Conservation (phyloP, 2,113 vertebrate species). For the Leptobrachium ailaonicum region DNA sequence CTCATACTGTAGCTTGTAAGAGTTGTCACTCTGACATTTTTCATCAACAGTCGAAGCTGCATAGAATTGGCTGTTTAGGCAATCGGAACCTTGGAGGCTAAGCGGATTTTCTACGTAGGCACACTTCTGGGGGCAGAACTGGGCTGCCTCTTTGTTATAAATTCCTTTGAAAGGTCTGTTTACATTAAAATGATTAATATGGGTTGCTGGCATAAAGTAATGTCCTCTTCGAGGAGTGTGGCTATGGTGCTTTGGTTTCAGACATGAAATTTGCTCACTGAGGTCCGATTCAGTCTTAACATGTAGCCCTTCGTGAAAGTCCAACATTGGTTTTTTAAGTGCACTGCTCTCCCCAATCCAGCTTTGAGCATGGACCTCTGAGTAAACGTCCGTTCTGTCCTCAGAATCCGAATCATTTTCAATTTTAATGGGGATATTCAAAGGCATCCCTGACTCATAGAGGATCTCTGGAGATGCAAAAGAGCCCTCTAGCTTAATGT, state of each 20-base stretch:
- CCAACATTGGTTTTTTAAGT: slow-evolving; percentile 64
- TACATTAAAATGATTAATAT: slow-evolving; percentile 54
- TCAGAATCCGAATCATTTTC: slow-evolving; percentile 86
- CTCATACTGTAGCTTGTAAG: slow-evolving; percentile 67
- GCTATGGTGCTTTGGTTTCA: slow-evolving; percentile 71
- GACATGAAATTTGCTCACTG: slow-evolving; percentile 71
- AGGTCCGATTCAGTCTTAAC: slow-evolving; percentile 81
- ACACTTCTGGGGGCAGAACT: slow-evolving; percentile 68
- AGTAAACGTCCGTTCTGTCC: slow-evolving; percentile 68
- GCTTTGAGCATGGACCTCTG: slow-evolving; percentile 52
- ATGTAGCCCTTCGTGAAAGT: slow-evolving; percentile 68
- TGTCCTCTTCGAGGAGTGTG: slow-evolving; percentile 67
- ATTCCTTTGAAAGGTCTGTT: slow-evolving; percentile 65
- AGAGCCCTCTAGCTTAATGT: slow-evolving; percentile 70
- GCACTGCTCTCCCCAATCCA: slow-evolving; percentile 69
- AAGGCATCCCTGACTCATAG: slow-evolving; percentile 66
- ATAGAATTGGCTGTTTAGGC: slow-evolving; percentile 68
- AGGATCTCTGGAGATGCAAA: slow-evolving; percentile 58
- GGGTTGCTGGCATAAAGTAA: slow-evolving; percentile 64
- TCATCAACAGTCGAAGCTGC: slow-evolving; percentile 61
- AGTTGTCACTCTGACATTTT: slow-evolving; percentile 66
- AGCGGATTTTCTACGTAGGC: slow-evolving; percentile 69
- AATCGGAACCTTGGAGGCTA: slow-evolving; percentile 61
- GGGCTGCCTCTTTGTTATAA: slow-evolving; percentile 68
- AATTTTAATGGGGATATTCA: slow-evolving; percentile 82